These are phyloP conservation scores for Abscondita cerata DNA, from an alignment of 2,888 invertebrate species.

Conservation along the genomic window DNA sequence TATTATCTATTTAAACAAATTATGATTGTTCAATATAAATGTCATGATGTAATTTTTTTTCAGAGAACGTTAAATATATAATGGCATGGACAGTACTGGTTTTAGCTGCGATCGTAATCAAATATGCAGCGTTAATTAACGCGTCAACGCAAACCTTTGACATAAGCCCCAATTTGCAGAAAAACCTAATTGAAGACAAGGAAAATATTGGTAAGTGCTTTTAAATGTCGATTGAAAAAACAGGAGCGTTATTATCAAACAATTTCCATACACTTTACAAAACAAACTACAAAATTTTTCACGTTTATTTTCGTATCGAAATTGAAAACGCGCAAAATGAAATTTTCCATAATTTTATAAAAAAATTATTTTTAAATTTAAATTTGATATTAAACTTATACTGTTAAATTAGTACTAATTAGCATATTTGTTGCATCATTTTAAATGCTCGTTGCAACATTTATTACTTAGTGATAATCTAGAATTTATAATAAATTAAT, in stretches of 20 bases:
- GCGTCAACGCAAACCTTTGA: constrained; percentile 29
- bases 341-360: no score
- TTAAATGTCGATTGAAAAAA: no score
- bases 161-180: constrained; percentile 29
- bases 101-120: constrained; percentile 40
- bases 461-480: no score
- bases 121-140: constrained; percentile 38
- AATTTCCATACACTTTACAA: constrained; percentile 2
- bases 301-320: no score
- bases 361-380: no score
- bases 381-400: no score
- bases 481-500: no score
- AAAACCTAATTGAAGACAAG: constrained; percentile 25
- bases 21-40: not conserved
- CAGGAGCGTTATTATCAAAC: not conserved
- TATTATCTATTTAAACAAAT: no score
- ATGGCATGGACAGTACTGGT: constrained; percentile 46
- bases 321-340: no score
- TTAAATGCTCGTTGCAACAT: no score
- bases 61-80: constrained; percentile 30
- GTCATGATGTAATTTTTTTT: not conserved
- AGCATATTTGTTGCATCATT: no score
- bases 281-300: not conserved
- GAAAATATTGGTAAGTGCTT: constrained; percentile 35
- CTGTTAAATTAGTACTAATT: no score